A percentile compares a stretch with the other conserved stretches of the same genome.
Evolutionary conservation across 2,888 invertebrate genomes (phyloP).

Genomic region (Gari tellinella): DNA sequence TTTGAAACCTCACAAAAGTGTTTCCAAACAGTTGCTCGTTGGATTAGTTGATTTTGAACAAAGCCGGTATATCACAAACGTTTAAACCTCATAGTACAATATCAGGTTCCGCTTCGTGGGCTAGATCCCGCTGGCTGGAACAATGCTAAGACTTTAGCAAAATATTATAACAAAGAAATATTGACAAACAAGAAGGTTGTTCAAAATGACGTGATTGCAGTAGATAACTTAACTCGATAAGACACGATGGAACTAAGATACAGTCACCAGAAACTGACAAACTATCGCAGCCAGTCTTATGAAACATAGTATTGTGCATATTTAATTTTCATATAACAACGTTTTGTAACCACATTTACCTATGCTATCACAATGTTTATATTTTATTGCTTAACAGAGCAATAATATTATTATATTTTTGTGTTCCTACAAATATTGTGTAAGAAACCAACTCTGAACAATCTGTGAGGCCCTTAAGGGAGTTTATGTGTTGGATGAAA

Average conservation of each 20-base stretch:
- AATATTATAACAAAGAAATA: slow-evolving; percentile 2
- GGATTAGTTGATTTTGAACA: neutral
- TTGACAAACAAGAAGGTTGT: neutral
- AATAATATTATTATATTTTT: no score
- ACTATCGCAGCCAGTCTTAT: neutral
- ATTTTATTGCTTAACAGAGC: neutral
- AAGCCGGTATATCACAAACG: neutral
- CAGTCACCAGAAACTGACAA: no score
- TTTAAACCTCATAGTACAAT: neutral
- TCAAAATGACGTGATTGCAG: no score
- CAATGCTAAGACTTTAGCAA: neutral
- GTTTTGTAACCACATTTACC: no score
- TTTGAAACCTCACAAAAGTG: neutral
- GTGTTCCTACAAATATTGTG: no score
- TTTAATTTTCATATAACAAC: no score
- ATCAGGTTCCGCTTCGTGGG: neutral
- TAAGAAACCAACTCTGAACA: slow-evolving; percentile 16
- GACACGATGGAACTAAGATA: no score
- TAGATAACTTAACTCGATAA: no score
- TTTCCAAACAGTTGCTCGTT: neutral
- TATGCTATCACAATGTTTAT: no score
- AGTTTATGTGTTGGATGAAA: slow-evolving; percentile 4
- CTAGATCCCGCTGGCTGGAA: neutral
- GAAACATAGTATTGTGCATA: no score
- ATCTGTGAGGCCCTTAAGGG: slow-evolving; percentile 2